Evolutionary conservation across 2,888 invertebrate species (phyloP).

Genomic region (Melanostoma mellinum): DNA sequence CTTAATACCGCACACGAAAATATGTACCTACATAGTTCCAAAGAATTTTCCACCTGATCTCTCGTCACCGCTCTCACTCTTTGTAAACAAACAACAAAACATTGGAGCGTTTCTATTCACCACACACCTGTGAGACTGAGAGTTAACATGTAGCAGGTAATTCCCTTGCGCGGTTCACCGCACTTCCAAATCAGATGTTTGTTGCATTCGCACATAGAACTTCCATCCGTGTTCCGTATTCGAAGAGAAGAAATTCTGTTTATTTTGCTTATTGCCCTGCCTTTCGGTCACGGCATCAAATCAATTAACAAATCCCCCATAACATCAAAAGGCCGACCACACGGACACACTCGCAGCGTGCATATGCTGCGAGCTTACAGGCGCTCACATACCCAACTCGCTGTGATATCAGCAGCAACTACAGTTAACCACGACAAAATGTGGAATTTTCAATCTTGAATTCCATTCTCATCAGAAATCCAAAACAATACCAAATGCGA

Average conservation of each 20-base stretch:
- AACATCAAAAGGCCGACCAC: conserved; percentile 25
- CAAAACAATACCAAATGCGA: conserved; percentile 23
- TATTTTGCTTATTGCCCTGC: conserved; percentile 7
- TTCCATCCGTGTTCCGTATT: not conserved
- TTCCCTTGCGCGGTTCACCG: conserved; percentile 47
- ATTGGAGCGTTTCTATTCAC: not conserved
- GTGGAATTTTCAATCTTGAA: conserved; percentile 46
- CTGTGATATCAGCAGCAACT: conserved; percentile 12
- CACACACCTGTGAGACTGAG: conserved; percentile 8
- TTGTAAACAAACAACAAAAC: conserved; percentile 16
- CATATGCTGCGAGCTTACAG: too few species aligned
- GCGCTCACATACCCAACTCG: too few species aligned
- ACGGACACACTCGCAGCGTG: conserved; percentile 4
- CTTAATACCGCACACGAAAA: conserved; percentile 23
- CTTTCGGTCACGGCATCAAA: conserved; percentile 28
- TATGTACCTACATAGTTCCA: not conserved
- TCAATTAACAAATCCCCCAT: conserved; percentile 47
- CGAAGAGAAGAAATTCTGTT: conserved; percentile 28
- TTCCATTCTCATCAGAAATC: conserved; percentile 18
- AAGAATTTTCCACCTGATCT: conserved; percentile 52
- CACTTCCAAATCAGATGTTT: conserved; percentile 24
- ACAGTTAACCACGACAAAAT: conserved; percentile 62
- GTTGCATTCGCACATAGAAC: conserved; percentile 11
- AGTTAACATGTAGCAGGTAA: conserved; percentile 3
- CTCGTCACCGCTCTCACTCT: conserved; percentile 10